Evolutionary conservation across 2,113 vertebrate genomes (phyloP).

Genomic region (Bubalus kerabau): DNA sequence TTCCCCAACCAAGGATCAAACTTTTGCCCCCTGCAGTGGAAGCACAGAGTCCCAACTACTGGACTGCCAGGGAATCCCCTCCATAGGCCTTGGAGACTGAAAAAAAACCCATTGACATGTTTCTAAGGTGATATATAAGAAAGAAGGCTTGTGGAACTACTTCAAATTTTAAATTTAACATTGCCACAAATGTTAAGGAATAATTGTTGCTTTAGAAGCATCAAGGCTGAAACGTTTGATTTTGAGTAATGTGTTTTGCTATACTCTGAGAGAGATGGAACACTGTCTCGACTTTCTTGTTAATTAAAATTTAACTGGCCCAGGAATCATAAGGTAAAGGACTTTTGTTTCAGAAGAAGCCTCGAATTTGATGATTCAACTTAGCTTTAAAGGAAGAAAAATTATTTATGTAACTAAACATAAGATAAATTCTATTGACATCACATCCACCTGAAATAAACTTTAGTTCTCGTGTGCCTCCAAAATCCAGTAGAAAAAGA

Average conservation of each 20-base stretch:
- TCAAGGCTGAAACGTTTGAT: background rate
- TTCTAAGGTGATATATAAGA: background rate
- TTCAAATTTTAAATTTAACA: background rate
- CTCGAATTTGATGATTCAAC: constrained; percentile 34
- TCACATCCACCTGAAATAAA: constrained; percentile 2
- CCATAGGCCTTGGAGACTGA: background rate
- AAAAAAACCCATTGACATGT: background rate
- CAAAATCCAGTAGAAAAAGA: background rate
- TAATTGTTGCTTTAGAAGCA: constrained; percentile 15
- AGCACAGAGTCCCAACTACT: background rate
- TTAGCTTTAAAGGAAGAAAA: constrained; percentile 20
- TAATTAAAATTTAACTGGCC: constrained; percentile 37
- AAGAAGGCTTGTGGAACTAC: background rate
- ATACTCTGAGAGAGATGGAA: background rate
- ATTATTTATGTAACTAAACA: constrained; percentile 21
- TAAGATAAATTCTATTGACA: background rate
- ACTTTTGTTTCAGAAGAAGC: constrained; percentile 25
- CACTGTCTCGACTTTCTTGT: background rate
- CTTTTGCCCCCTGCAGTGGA: background rate
- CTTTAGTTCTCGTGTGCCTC: background rate
- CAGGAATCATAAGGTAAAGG: background rate
- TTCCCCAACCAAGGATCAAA: background rate
- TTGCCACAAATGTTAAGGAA: background rate
- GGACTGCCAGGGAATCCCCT: background rate
- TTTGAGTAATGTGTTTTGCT: background rate